Base-by-base conservation (phyloP, 1,140 invertebrate genomes). In the Drosophila kohkoa region DNA sequence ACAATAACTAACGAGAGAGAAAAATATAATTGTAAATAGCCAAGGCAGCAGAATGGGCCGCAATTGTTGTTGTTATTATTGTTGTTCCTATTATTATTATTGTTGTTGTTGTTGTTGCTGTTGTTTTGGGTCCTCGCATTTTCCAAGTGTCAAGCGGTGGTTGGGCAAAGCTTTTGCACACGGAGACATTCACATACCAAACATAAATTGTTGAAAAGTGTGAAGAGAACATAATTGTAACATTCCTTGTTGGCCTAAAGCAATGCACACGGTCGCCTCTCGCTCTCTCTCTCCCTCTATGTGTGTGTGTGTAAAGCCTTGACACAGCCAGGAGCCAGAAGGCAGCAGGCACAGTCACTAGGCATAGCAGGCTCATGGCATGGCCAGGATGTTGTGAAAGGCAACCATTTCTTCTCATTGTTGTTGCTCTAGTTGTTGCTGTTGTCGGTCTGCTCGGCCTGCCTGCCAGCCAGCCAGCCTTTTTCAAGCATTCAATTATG, bases 211-310 rank as follows among this genome's bases (percentile, higher is more conserved):
- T 73, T 89, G 81, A 89, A 88, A 89, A 89, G 85, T 89, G 85
- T 89, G 86, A 89, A 89, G 86, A 89, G 85, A 90, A 89, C 85
- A 89, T 89, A 89, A 89, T 89, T 89, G 85, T 89, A 90, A 89
- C 85, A 89, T 89, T 89, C 85, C 85, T 89, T 81, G 85, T 89
- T 81, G 85, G 86, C 85, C 85, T 82, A 81, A 85, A 89, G 85
- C 85, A 89, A 90, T 90, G 86, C 85, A 89, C 71, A 67, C 71
- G 60, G 58, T 59, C 70, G 64, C 30, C 69, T 75, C 82, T 59
- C 49, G 20, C 20, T 25, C 20, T 20, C 20, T 25, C 20, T 25
- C 20, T 25, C 20, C 4, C 20, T 25, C 3, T 25, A 3, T 0
- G 20, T 51, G 45, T 30, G 45, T 25, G 35, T 45, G 28, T 35